A percentile compares a stretch with the other conserved stretches of the same genome.
phyloP scores from a whole-genome alignment of 1,140 invertebrate species.

The Ceratina australensis region DNA sequence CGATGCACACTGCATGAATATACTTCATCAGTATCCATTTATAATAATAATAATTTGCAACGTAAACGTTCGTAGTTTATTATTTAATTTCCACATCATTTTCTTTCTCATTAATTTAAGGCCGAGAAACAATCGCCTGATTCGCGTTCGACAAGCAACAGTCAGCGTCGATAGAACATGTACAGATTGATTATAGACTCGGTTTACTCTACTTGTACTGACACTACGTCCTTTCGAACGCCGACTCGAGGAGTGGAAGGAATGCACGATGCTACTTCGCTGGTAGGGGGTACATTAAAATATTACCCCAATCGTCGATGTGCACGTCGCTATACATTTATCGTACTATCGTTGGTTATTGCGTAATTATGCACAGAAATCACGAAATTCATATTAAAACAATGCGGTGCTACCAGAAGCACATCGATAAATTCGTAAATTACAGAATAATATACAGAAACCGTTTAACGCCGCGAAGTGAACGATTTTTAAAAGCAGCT shows the following conservation, averaged over 20 bases:
- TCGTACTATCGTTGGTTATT: conserved; percentile 16
- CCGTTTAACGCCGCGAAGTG: too few relatives aligned
- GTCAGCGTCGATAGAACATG: neutral
- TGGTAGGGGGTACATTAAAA: conserved; percentile 34
- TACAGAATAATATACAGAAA: neutral
- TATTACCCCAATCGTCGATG: conserved; percentile 22
- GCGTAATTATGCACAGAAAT: conserved; percentile 1
- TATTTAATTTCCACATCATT: neutral
- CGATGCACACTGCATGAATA: too few relatives aligned
- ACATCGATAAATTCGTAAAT: too few relatives aligned
- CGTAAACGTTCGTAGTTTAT: neutral
- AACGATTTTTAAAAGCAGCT: too few relatives aligned
- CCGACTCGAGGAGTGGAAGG: neutral
- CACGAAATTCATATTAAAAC: neutral
- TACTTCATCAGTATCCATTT: too few relatives aligned
- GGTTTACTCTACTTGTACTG: conserved; percentile 10
- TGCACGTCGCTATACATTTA: conserved; percentile 14
- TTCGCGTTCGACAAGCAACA: conserved; percentile 14
- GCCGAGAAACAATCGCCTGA: neutral
- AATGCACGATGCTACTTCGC: conserved; percentile 11
- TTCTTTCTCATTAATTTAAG: neutral
- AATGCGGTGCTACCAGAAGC: neutral
- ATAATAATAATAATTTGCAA: too few relatives aligned
- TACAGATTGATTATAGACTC: neutral
- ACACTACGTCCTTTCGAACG: conserved; percentile 1